These are phyloP conservation scores for Pipistrellus pipistrellus DNA, from an alignment of 2,797 vertebrate genomes.

Conservation along the genomic window DNA sequence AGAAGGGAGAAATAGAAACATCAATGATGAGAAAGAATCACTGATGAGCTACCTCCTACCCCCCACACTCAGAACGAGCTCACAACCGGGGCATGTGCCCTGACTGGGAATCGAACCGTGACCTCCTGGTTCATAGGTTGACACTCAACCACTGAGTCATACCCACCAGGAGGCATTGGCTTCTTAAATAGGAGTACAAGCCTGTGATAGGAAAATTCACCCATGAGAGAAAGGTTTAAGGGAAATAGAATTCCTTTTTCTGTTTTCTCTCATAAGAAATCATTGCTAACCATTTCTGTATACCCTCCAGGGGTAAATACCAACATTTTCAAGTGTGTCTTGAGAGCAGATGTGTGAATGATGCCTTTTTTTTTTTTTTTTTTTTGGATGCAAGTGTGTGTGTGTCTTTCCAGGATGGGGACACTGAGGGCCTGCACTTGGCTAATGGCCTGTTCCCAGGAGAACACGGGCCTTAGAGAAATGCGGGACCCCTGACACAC, in stretches of 20 bases:
- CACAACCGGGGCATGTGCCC: too few relatives aligned
- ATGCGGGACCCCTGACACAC: fast-evolving
- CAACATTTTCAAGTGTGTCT: not conserved
- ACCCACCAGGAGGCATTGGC: not conserved
- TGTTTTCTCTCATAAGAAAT: not conserved
- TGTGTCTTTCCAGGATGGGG: not conserved
- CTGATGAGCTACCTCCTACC: too few relatives aligned
- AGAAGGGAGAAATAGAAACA: too few relatives aligned
- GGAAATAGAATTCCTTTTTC: not conserved
- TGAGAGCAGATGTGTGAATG: not conserved
- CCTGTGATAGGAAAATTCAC: not conserved
- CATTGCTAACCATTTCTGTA: not conserved
- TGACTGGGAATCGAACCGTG: too few relatives aligned
- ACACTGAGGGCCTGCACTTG: not conserved
- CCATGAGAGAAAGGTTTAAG: not conserved
- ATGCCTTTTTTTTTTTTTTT: not conserved
- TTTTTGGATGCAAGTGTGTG: not conserved
- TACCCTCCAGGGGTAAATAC: not conserved
- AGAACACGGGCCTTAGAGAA: not conserved
- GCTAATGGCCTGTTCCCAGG: not conserved
- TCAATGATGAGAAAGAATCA: too few relatives aligned
- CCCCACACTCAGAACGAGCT: too few relatives aligned
- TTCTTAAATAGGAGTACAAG: not conserved
- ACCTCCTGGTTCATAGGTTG: too few relatives aligned
- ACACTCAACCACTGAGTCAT: too few relatives aligned